Evolutionary conservation across 1,140 invertebrate genomes (phyloP).

Genomic region (Triops longicaudatus): DNA sequence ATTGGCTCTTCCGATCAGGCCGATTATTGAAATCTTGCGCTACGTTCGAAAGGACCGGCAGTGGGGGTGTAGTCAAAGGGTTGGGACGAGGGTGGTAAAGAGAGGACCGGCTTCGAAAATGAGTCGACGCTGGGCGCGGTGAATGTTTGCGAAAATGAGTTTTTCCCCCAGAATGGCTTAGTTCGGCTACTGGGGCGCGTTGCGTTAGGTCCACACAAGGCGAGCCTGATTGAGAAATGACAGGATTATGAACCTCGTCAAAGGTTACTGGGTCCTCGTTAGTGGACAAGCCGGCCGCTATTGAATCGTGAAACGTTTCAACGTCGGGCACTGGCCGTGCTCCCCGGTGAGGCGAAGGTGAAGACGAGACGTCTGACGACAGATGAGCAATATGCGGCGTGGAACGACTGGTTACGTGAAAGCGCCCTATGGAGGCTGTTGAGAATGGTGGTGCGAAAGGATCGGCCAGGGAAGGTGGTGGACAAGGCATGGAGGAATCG

Average conservation of each 20-base stretch:
- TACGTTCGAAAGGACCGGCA: not conserved
- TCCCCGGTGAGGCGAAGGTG: no score
- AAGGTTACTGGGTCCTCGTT: not conserved
- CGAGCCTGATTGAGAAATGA: not conserved
- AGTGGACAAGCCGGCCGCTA: not conserved
- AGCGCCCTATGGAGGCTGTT: not conserved
- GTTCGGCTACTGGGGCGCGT: not conserved
- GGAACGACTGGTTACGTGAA: no score
- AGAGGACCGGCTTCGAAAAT: not conserved
- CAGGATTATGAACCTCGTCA: not conserved
- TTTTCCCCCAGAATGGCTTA: not conserved
- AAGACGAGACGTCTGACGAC: no score
- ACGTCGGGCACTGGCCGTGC: no score
- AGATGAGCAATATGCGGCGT: no score
- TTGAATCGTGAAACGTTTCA: not conserved
- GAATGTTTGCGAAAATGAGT: conserved; percentile 1
- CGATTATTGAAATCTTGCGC: not conserved
- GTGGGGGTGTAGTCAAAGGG: not conserved
- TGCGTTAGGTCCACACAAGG: not conserved
- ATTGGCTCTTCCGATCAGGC: not conserved
- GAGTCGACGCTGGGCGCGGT: not conserved
- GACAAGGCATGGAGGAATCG: not conserved
- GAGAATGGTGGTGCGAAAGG: not conserved
- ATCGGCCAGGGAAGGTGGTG: not conserved
- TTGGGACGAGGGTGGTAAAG: not conserved